phyloP scores from a whole-genome alignment of 2,113 vertebrate genomes.

The Philantomba maxwellii region DNA sequence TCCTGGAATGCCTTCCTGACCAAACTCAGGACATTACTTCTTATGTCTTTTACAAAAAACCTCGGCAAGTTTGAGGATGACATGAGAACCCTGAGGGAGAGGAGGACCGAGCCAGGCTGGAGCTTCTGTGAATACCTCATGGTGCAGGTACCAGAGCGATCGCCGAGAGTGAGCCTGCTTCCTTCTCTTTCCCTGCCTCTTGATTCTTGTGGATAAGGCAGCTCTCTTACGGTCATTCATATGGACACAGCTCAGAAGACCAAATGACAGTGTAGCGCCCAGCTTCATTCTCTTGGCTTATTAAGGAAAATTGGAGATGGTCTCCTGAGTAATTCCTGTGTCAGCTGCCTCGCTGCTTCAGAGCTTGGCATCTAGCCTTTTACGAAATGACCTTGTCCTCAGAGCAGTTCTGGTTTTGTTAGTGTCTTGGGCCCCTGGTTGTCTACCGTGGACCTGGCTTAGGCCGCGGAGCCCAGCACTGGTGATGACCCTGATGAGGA shows the following conservation, averaged over 20 bases:
- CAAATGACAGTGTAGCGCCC: neutral
- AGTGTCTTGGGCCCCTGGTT: neutral
- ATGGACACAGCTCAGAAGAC: neutral
- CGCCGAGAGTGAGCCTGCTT: fast-evolving
- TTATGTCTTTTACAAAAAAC: slow-evolving; percentile 99
- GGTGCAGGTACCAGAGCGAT: slow-evolving; percentile 88
- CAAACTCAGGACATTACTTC: slow-evolving; percentile 95
- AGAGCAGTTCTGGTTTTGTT: neutral
- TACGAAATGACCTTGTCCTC: neutral
- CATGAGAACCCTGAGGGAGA: slow-evolving; percentile 96
- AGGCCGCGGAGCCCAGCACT: neutral
- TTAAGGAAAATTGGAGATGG: neutral
- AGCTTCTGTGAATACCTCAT: slow-evolving; percentile 99
- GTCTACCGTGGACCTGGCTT: neutral
- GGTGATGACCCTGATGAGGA: fast-evolving
- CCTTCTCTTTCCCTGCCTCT: too few relatives aligned
- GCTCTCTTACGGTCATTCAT: neutral
- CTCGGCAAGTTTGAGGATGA: slow-evolving; percentile 97
- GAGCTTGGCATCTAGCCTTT: neutral
- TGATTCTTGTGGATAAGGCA: neutral
- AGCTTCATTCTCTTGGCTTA: neutral
- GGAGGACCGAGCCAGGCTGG: slow-evolving; percentile 97
- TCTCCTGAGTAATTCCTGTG: neutral
- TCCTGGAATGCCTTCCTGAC: slow-evolving; percentile 97
- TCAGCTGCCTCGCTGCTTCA: neutral